phyloP scores from a whole-genome alignment of 2,888 invertebrate genomes.

The Trypoxylon attenuatum region DNA sequence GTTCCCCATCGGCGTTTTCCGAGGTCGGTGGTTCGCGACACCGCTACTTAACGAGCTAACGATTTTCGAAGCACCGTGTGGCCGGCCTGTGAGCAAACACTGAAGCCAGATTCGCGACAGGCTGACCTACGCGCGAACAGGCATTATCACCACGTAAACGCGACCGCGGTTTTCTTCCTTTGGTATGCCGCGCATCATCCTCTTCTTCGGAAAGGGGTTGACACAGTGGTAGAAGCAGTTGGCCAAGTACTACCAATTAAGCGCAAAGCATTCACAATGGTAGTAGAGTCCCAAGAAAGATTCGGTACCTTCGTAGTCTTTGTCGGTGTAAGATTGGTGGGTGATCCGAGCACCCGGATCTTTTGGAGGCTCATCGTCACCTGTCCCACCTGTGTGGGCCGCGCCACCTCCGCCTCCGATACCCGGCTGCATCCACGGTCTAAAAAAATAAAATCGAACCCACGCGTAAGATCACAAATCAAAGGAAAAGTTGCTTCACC shows the following conservation, averaged over 20 bases:
- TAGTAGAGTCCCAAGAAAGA: background rate
- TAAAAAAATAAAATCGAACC: slow-evolving; percentile 63
- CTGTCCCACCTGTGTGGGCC: slow-evolving; percentile 70
- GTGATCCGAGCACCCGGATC: slow-evolving; percentile 90
- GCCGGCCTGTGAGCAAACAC: slow-evolving; percentile 54
- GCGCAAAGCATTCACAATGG: background rate
- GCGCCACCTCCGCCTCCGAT: slow-evolving; percentile 65
- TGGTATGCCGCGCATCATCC: no score
- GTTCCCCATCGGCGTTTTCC: slow-evolving; percentile 17
- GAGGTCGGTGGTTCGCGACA: slow-evolving; percentile 13
- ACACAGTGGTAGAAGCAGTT: no score
- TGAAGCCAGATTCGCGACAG: slow-evolving; percentile 63
- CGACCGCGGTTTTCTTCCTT: no score
- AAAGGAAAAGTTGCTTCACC: no score
- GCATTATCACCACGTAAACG: slow-evolving; percentile 19
- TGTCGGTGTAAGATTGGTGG: slow-evolving; percentile 88
- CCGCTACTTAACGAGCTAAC: slow-evolving; percentile 57
- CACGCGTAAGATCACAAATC: no score
- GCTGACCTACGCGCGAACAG: slow-evolving; percentile 56
- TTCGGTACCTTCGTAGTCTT: slow-evolving; percentile 88
- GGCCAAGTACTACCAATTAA: background rate
- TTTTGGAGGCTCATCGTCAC: slow-evolving; percentile 88
- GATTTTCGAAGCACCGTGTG: slow-evolving; percentile 70
- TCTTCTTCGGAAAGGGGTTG: no score
- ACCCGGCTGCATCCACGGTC: slow-evolving; percentile 77